These are phyloP conservation scores for Pelobates cultripes DNA, from an alignment of 2,797 vertebrate genomes.

Conservation along the genomic window DNA sequence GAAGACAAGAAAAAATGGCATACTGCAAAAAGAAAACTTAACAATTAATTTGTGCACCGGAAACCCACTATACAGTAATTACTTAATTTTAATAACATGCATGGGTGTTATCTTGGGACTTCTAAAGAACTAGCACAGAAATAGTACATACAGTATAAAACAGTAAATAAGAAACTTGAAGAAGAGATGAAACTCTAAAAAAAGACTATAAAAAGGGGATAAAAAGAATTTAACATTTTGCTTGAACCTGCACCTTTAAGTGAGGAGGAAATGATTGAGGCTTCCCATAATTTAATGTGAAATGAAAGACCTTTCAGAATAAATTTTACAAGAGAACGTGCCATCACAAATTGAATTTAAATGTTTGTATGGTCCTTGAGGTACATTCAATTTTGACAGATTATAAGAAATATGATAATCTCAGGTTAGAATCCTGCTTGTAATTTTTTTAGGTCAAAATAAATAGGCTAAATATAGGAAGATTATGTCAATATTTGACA, in stretches of 20 bases:
- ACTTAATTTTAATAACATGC: no score
- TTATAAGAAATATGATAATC: slow-evolving; percentile 23
- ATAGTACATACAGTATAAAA: no score
- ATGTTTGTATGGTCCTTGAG: slow-evolving; percentile 26
- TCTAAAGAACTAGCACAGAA: no score
- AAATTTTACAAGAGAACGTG: slow-evolving; percentile 6
- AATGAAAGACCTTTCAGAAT: slow-evolving; percentile 30
- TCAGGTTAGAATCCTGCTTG: slow-evolving; percentile 2
- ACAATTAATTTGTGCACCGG: no score
- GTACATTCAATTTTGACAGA: slow-evolving; percentile 23
- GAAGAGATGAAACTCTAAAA: no score
- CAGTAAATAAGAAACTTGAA: no score
- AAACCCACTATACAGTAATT: no score
- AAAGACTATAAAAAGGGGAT: no score
- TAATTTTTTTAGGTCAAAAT: slow-evolving; percentile 33
- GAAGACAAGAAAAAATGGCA: no score
- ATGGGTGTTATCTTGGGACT: no score
- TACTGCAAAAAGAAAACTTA: no score
- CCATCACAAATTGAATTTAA: slow-evolving; percentile 31
- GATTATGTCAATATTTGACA: slow-evolving; percentile 14
- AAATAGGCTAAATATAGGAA: slow-evolving; percentile 11
- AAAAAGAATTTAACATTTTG: background rate
- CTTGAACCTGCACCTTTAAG: background rate
- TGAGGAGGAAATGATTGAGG: slow-evolving; percentile 19
- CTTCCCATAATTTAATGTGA: slow-evolving; percentile 29